A percentile compares a stretch with the other conserved stretches of the same genome.
Evolutionary conservation across 1,140 invertebrate species (phyloP).

Genomic region (Solenopsis invicta): DNA sequence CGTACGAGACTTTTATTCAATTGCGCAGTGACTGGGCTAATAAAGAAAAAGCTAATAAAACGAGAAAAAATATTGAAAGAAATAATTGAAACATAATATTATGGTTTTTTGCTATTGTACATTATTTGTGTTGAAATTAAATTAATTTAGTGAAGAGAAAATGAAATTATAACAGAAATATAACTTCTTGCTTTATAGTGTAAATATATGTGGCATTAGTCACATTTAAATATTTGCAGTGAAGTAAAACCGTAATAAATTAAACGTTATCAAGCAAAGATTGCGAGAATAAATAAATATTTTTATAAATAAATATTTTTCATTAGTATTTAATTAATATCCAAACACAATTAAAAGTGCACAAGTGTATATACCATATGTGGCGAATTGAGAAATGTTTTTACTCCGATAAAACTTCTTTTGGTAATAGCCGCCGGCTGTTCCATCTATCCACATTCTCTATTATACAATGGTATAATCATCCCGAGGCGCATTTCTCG

Average conservation of each 20-base stretch:
- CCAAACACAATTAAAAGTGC: neutral
- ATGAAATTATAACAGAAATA: neutral
- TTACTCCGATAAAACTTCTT: neutral
- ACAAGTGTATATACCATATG: neutral
- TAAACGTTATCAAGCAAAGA: neutral
- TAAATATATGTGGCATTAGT: neutral
- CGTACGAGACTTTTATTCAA: conserved; percentile 34
- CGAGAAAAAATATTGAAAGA: conserved; percentile 3
- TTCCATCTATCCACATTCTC: neutral
- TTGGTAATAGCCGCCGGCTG: neutral
- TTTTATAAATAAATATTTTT: neutral
- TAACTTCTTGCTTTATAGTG: neutral
- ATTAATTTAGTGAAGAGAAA: neutral
- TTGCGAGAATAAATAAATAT: neutral
- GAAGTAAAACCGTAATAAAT: neutral
- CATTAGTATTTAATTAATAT: neutral
- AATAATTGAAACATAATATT: neutral
- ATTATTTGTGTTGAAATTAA: neutral
- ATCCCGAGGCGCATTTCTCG: neutral
- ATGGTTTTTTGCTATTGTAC: neutral
- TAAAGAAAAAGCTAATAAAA: neutral
- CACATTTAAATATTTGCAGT: neutral
- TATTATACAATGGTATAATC: neutral
- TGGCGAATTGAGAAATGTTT: conserved; percentile 1
- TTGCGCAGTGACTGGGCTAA: neutral